Percentiles rank a stretch among this genome's conserved stretches.
phyloP scores from a whole-genome alignment of 2,888 invertebrate genomes.

The Mellilla xanthometata region DNA sequence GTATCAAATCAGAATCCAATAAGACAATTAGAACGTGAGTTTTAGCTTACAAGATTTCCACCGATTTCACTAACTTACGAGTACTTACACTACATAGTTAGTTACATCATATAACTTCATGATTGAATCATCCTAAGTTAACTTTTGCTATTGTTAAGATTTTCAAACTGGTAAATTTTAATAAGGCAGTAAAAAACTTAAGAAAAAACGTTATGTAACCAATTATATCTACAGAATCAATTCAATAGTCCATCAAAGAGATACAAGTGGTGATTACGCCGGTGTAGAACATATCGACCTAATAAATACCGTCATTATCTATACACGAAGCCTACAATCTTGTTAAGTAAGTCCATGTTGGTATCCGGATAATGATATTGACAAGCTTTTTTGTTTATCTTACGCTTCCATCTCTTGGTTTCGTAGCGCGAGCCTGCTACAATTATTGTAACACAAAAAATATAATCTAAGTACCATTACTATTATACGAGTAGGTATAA shows the following conservation, averaged over 20 bases:
- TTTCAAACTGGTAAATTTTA: too few species aligned
- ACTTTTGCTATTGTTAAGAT: too few species aligned
- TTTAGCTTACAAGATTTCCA: too few species aligned
- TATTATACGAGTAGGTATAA: too few species aligned
- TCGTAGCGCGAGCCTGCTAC: constrained; percentile 43
- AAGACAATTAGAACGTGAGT: too few species aligned
- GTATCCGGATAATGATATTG: constrained; percentile 69
- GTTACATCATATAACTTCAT: too few species aligned
- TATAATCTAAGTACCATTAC: constrained; percentile 39
- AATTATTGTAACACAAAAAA: constrained; percentile 69
- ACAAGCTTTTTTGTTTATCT: constrained; percentile 67
- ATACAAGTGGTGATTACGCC: constrained; percentile 42
- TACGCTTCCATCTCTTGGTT: constrained; percentile 53
- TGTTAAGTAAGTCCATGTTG: constrained; percentile 63
- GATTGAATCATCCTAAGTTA: too few species aligned
- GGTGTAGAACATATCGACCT: constrained; percentile 50
- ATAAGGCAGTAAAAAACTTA: too few species aligned
- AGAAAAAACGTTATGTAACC: constrained; percentile 3
- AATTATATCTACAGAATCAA: constrained; percentile 25
- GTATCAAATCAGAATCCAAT: too few species aligned
- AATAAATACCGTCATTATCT: constrained; percentile 69
- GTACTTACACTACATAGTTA: too few species aligned
- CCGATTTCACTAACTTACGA: too few species aligned
- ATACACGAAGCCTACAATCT: constrained; percentile 63
- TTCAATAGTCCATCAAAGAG: constrained; percentile 39